Evolutionary conservation across 2,797 vertebrate genomes (phyloP).

Genomic region (Sparidentex hasta): DNA sequence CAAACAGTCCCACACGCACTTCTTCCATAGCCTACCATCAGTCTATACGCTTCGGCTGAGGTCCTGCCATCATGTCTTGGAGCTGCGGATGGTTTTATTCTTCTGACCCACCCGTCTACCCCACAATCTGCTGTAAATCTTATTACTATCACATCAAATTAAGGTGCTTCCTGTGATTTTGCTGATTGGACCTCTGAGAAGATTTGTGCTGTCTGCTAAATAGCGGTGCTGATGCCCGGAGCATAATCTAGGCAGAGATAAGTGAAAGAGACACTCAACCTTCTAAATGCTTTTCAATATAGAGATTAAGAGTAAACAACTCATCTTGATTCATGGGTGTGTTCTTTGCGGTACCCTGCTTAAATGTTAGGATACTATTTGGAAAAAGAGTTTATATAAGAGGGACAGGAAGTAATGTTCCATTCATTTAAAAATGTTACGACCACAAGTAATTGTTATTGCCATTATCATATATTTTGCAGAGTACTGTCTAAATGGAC

Average conservation of each 20-base stretch:
- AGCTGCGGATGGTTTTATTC: background rate
- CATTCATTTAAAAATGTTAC: background rate
- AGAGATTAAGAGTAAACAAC: background rate
- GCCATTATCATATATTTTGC: background rate
- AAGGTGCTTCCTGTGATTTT: constrained; percentile 50
- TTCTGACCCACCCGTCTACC: background rate
- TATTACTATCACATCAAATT: constrained; percentile 64
- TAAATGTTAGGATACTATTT: background rate
- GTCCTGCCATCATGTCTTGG: background rate
- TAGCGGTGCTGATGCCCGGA: background rate
- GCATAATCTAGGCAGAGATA: constrained; percentile 52
- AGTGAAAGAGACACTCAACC: constrained; percentile 60
- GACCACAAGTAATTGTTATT: background rate
- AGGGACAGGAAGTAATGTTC: background rate
- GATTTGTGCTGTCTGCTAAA: constrained; percentile 63
- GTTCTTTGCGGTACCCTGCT: background rate
- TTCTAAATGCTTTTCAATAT: constrained; percentile 6
- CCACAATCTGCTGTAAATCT: constrained; percentile 34
- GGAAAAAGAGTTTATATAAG: background rate
- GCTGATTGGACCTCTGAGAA: constrained; percentile 64
- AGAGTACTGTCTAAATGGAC: background rate
- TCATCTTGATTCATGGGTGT: background rate
- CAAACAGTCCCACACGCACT: background rate
- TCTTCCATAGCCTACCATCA: background rate
- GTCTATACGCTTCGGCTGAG: background rate